Percentiles rank a stretch among this genome's conserved stretches.
Evolutionary conservation across 1,140 invertebrate species (phyloP).

Genomic region (Coelopa frigida): DNA sequence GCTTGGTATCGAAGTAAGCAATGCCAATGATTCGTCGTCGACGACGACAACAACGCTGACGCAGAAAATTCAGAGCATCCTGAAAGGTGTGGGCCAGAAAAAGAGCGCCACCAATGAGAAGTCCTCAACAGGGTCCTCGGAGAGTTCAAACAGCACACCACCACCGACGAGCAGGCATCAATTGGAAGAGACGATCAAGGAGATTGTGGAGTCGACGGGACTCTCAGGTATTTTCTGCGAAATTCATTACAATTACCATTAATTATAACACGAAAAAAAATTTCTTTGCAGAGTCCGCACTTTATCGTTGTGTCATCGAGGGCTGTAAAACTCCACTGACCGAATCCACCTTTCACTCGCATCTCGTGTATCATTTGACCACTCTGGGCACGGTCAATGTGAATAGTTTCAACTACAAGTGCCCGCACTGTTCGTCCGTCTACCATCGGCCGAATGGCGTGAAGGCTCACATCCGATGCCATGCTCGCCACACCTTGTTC

Average conservation of each 20-base stretch:
- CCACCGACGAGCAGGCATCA: background rate
- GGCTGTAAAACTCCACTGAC: conserved; percentile 5
- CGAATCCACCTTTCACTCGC: conserved; percentile 35
- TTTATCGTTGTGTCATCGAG: conserved; percentile 13
- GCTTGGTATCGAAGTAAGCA: background rate
- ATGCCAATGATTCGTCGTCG: too few species aligned
- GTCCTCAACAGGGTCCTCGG: too few species aligned
- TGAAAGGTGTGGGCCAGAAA: background rate
- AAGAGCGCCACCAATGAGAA: background rate
- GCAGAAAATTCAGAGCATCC: too few species aligned
- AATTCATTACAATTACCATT: background rate
- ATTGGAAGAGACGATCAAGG: conserved; percentile 9
- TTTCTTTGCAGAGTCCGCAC: conserved; percentile 13
- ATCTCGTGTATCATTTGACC: conserved; percentile 48
- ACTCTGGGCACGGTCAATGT: conserved; percentile 8
- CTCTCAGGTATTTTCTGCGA: conserved; percentile 12
- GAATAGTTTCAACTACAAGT: conserved; percentile 5
- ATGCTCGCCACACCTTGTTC: conserved; percentile 45
- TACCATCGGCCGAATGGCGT: conserved; percentile 45
- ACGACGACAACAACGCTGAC: too few species aligned
- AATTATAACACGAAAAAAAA: background rate
- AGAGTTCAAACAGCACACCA: too few species aligned
- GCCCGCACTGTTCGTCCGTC: conserved; percentile 50
- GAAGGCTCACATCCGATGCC: conserved; percentile 28
- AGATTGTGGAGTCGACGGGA: conserved; percentile 9